phyloP scores from a whole-genome alignment of 1,140 invertebrate genomes.

The Liolophura sinensis region DNA sequence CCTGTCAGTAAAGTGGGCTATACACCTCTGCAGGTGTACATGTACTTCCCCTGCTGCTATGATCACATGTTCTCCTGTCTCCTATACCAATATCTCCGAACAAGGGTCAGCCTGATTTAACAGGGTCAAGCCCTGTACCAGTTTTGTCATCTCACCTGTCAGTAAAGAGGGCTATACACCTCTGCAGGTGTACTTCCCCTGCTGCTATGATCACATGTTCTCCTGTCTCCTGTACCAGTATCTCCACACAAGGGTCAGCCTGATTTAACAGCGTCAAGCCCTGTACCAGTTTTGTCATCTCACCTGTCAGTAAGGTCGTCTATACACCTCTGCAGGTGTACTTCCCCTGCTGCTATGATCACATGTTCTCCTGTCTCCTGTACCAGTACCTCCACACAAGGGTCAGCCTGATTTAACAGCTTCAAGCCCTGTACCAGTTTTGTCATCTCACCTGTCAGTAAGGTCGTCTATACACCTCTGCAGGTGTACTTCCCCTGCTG shows the following conservation, averaged over 20 bases:
- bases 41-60: too few species aligned
- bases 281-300: constrained; percentile 75
- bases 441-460: constrained; percentile 66
- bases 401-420: constrained; percentile 88
- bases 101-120: constrained; percentile 92
- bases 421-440: constrained; percentile 80
- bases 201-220: constrained; percentile 91
- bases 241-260: constrained; percentile 90
- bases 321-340: constrained; percentile 92
- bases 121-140: constrained; percentile 80
- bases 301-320: constrained; percentile 72
- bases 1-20: constrained; percentile 36
- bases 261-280: constrained; percentile 84
- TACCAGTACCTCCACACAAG: constrained; percentile 71
- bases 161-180: constrained; percentile 82
- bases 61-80: constrained; percentile 48
- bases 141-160: constrained; percentile 68
- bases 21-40: too few species aligned
- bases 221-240: constrained; percentile 87
- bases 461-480: constrained; percentile 92
- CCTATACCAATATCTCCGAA: constrained; percentile 70
- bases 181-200: constrained; percentile 95
- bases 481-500: constrained; percentile 96
- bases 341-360: constrained; percentile 91
- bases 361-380: constrained; percentile 94